A percentile compares a stretch with the other conserved stretches of the same genome.
Evolutionary conservation across 2,888 invertebrate genomes (phyloP).

Genomic region (Drosophila imparisetae): DNA sequence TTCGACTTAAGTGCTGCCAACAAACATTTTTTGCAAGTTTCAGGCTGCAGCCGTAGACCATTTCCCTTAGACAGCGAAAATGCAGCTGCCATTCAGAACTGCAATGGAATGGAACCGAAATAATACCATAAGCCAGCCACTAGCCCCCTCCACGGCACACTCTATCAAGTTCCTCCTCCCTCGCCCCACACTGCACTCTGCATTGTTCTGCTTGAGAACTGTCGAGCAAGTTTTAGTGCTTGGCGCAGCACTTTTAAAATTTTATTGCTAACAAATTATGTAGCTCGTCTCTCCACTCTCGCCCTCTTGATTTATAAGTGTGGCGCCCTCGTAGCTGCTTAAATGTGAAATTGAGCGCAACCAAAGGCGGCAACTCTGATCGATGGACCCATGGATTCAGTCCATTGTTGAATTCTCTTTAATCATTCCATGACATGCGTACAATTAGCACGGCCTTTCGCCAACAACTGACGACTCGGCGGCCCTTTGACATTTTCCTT

Average conservation of each 20-base stretch:
- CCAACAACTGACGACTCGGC: conserved; percentile 33
- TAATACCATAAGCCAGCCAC: conserved; percentile 24
- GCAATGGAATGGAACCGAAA: conserved; percentile 72
- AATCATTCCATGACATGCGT: conserved; percentile 52
- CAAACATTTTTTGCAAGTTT: conserved; percentile 46
- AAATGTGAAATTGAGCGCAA: conserved; percentile 64
- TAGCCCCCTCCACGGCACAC: background rate
- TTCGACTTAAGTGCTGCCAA: conserved; percentile 43
- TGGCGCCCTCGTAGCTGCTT: conserved; percentile 34
- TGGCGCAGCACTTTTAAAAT: conserved; percentile 69
- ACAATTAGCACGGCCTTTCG: conserved; percentile 57
- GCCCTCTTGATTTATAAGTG: conserved; percentile 56
- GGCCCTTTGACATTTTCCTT: conserved; percentile 59
- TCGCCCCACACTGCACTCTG: background rate
- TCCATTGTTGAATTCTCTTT: conserved; percentile 16
- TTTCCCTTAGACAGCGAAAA: conserved; percentile 40
- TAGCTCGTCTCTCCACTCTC: conserved; percentile 35
- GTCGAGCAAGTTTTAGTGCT: conserved; percentile 51
- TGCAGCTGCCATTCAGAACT: conserved; percentile 58
- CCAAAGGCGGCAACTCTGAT: conserved; percentile 39
- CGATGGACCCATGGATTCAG: conserved; percentile 31
- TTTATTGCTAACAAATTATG: conserved; percentile 73
- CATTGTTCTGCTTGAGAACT: conserved; percentile 40
- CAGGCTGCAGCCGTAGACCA: conserved; percentile 33
- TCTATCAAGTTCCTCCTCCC: background rate